phyloP scores from a whole-genome alignment of 1,140 invertebrate species.

The Drosophila ercepeae region DNA sequence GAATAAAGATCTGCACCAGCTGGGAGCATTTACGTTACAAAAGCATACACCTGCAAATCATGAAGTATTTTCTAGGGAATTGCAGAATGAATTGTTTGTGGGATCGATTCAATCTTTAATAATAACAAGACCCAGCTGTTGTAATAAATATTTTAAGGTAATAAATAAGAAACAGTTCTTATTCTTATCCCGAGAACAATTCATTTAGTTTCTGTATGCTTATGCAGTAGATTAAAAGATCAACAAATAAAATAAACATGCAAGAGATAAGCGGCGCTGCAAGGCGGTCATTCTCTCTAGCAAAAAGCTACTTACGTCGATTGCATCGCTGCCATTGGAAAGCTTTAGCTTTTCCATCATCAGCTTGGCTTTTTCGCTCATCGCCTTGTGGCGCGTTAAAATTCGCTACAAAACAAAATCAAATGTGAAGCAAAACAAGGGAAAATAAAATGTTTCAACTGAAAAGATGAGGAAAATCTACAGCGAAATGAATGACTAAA shows the following conservation, averaged over 20 bases:
- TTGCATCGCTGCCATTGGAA: slow-evolving; percentile 85
- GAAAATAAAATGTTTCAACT: slow-evolving; percentile 33
- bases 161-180: too few species aligned
- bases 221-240: neutral
- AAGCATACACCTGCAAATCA: slow-evolving; percentile 1
- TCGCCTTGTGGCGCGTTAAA: slow-evolving; percentile 91
- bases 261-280: slow-evolving; percentile 16
- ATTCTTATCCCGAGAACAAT: too few species aligned
- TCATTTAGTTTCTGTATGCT: neutral
- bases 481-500: too few species aligned
- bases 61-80: slow-evolving; percentile 1
- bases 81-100: neutral
- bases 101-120: neutral
- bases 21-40: neutral
- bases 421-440: slow-evolving; percentile 51
- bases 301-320: slow-evolving; percentile 76
- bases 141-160: neutral
- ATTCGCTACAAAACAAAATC: slow-evolving; percentile 75
- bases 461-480: slow-evolving; percentile 2
- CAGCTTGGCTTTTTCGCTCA: slow-evolving; percentile 95
- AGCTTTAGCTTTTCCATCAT: slow-evolving; percentile 94
- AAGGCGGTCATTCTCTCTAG: neutral
- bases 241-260: slow-evolving; percentile 4
- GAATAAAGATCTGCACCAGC: neutral
- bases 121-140: neutral